phyloP scores from a whole-genome alignment of 92 coral and sea anemone species.

The Siderastrea radians region DNA sequence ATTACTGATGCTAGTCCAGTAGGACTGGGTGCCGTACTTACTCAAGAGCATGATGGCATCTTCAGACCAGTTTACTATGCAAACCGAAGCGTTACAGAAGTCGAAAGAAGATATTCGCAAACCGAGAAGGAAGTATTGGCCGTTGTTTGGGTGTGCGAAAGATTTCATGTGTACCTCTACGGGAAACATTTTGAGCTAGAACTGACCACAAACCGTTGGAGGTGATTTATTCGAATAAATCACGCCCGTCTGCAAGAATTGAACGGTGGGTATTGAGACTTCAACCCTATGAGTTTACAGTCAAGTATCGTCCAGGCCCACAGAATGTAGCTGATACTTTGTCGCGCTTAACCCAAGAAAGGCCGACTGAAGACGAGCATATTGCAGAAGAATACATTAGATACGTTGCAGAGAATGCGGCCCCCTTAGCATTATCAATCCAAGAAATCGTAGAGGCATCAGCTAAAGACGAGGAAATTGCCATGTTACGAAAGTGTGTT shows the following conservation, averaged over 20 bases:
- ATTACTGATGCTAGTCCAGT: no score
- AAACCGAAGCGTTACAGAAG: conserved; percentile 21
- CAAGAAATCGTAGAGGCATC: conserved; percentile 6
- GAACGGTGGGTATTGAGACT: not conserved
- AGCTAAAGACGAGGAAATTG: not conserved
- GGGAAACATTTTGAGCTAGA: no score
- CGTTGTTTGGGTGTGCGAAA: no score
- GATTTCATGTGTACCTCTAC: no score
- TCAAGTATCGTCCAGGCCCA: conserved; percentile 29
- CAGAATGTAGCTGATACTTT: no score
- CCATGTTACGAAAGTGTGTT: not conserved
- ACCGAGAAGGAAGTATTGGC: no score
- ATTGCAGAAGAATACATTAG: conserved; percentile 9
- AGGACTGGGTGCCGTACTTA: conserved; percentile 19
- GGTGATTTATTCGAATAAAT: conserved; percentile 36
- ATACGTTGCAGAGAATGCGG: not conserved
- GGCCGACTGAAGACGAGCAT: not conserved
- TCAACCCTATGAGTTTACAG: conserved; percentile 45
- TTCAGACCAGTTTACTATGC: conserved; percentile 46
- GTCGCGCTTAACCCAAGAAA: no score
- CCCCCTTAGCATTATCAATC: not conserved
- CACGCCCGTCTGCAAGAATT: conserved; percentile 48
- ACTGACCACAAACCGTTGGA: conserved; percentile 21
- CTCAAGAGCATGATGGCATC: conserved; percentile 31
- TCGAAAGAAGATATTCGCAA: no score